Evolutionary conservation across 2,888 invertebrate genomes (phyloP), one percentile per base, ranked within the genome.

Genomic region (Pecten maximus): DNA sequence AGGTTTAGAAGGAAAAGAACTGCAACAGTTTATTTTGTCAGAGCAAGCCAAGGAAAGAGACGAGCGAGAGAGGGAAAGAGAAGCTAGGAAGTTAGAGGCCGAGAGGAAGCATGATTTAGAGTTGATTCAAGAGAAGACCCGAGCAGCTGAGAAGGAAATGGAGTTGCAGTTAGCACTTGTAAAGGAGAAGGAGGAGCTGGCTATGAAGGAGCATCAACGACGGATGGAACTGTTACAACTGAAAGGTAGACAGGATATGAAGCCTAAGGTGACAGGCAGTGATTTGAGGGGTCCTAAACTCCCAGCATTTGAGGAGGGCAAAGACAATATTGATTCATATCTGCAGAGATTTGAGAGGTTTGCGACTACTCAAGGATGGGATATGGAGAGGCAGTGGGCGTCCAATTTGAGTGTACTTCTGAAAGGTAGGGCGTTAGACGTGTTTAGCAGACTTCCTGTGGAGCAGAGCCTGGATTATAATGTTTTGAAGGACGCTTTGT

Each of bases 371-470:
- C 89, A 89, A 87, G 60, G 74, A 40, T 89, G 89, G 89, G 40
- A 16, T n/a, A 50, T 35, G 12, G 86, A 88, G 23, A 23, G 19
- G 23, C 60, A 89, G 23, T 92, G 91, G 90, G 89, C 88, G n/a
- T 54, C 91, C 19, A 48, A 91, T 86, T 50, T 91, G 0, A 89
- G 91, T 90, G 89, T 89, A n/a, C 35, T 91, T 12, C 60, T 91
- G 16, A 92, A 92, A 44, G 91, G 92, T 12, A 90, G 88, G 28
- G 90, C 92, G 19, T 35, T 91, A 35, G 90, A 91, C 12, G 92
- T 91, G 16, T 92, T 90, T 89, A 60, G 89, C 1, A 15, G 89
- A n/a, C 48, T 91, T 1, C 88, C 91, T 12, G 16, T 50, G 40
- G 91, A 88, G 15, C 35, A 91, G 40, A 89, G 90, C 10, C 28